Base-by-base conservation (phyloP, 2,888 invertebrate species). In the Aleiodes testaceus region DNA sequence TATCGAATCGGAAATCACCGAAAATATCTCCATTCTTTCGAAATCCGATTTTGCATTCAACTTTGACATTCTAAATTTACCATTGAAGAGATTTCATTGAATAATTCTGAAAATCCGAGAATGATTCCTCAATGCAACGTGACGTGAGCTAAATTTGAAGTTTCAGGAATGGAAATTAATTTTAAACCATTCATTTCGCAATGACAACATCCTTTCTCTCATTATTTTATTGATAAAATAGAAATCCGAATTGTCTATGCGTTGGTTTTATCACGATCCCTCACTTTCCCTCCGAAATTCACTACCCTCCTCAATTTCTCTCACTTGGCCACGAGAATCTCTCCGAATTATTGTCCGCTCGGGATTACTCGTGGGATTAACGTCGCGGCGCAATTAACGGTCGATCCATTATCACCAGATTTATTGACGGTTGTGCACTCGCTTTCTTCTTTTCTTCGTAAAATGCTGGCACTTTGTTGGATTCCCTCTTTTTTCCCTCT, bases 241-340 rank as follows among this genome's bases (percentile, higher is more conserved):
- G 26, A 55, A 59, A 36, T 59, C 70, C 70, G 47, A 64, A 75
- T 78, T 76, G 79, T 78, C 77, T 78, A 77, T 73, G 77, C 75
- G 75, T 72, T 55, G 75, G 77, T 75, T 77, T 78, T 77, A 78
- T 78, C 75, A 74, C 75, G 45, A 70, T 70, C 50, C 36, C 69
- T 18, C 16, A 36, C 44, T 45, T 47, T 63, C 16, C 61, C 44
- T 44, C 18, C 36, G 36, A 9, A 61, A 61, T 63, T 44, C 61
- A n/a, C n/a, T n/a, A n/a, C 49, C 42, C 52, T 59, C 59, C n/a
- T 65, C 65, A 14, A 18, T 44, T 42, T 11, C 45, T 50, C 69
- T 50, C 50, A 16, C 36, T 36, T 44, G 61, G 61, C 63, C 22
- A 66, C 20, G 16, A 45, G 47, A 72, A 72, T 68, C 67, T 52